Evolutionary conservation across 2,797 vertebrate genomes (phyloP).

Genomic region (Hapalemur alaotrensis): DNA sequence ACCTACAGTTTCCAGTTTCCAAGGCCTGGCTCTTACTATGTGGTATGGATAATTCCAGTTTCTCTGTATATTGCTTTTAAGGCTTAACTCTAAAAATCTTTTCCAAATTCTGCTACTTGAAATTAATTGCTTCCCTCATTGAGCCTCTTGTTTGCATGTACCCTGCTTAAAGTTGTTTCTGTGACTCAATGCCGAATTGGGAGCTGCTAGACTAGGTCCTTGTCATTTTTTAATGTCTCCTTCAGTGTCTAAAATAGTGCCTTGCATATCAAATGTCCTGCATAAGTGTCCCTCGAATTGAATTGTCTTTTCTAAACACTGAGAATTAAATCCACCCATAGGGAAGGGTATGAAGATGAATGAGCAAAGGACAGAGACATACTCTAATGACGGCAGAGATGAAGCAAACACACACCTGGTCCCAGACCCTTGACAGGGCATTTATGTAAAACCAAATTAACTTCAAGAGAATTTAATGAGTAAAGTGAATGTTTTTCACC

Average conservation of each 20-base stretch:
- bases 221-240: not conserved
- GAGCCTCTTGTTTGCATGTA: not conserved
- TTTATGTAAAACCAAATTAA: slow-evolving; percentile 30
- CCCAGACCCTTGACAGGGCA: not conserved
- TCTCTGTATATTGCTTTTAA: not conserved
- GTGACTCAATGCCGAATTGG: not conserved
- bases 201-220: not conserved
- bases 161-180: not conserved
- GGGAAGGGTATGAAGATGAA: not conserved
- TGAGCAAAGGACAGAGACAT: not conserved
- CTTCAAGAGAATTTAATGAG: slow-evolving; percentile 10
- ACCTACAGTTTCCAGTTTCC: not conserved
- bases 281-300: not conserved
- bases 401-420: not conserved
- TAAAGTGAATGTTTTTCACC: not conserved
- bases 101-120: not conserved
- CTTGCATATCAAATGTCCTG: not conserved
- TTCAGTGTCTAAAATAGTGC: not conserved
- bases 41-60: not conserved
- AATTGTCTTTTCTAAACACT: not conserved
- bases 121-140: not conserved
- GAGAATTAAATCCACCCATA: not conserved
- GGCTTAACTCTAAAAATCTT: not conserved
- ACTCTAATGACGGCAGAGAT: not conserved
- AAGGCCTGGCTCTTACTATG: not conserved